Conservation (phyloP, 2,113 vertebrate genomes). For the Meles meles region DNA sequence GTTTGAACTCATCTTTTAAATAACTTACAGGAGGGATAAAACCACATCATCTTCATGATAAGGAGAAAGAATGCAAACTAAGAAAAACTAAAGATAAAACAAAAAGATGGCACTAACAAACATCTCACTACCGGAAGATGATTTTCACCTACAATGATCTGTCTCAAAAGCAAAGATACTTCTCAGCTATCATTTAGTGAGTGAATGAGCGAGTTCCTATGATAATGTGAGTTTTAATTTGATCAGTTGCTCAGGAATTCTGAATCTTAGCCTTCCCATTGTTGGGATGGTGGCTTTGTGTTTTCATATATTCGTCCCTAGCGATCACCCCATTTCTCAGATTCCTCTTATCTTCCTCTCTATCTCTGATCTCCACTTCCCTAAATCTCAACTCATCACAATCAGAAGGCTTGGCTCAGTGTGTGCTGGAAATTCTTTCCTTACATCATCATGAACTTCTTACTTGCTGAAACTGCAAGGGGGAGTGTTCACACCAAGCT, state of each 20-base stretch:
- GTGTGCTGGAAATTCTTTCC: neutral
- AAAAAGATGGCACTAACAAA: neutral
- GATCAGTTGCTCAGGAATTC: neutral
- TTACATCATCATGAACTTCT: neutral
- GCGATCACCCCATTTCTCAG: neutral
- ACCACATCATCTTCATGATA: neutral
- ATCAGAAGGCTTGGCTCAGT: neutral
- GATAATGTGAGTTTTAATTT: neutral
- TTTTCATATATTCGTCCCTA: neutral
- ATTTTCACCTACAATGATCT: neutral
- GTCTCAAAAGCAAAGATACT: neutral
- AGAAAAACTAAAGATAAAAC: constrained; percentile 1
- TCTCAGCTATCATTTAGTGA: neutral
- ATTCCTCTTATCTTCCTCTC: neutral
- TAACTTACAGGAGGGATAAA: neutral
- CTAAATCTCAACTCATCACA: neutral
- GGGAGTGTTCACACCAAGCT: neutral
- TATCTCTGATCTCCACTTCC: neutral
- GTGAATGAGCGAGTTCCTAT: neutral
- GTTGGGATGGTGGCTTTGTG: neutral
- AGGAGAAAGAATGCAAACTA: constrained; percentile 27
- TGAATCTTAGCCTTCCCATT: neutral
- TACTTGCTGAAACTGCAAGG: neutral
- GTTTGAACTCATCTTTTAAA: constrained; percentile 19
- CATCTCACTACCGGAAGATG: neutral